Evolutionary conservation across 2,113 vertebrate genomes (phyloP), one percentile per base, ranked within the genome.

Genomic region (Mus spicilegus): DNA sequence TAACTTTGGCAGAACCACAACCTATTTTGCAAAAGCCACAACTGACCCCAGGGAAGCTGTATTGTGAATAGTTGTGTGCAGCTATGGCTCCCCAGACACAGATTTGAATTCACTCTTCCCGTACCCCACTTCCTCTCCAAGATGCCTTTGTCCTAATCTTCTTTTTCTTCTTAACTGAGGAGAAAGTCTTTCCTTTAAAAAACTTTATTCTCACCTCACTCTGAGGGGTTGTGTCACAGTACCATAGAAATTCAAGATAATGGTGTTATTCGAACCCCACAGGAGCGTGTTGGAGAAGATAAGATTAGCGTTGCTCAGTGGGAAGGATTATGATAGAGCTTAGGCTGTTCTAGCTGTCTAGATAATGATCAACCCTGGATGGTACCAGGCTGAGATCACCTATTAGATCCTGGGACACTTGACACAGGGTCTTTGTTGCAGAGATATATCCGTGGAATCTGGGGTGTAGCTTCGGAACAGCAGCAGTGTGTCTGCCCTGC

Each of bases 311-410:
- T 9, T 78, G 26, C 39, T 90, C 4, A n/a, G 39, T 93, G 73
- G 42, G 96, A 92, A 92, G 94, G 92, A 92, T 94, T 61, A 87
- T 89, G 73, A 87, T 78, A 94, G 91, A 92, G 84, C 36, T 72
- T 16, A 86, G 54, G 30, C 82, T 89, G n/a, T 90, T 69, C 65
- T 67, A 28, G 54, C 70, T 93, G 54, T 81, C 72, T 42, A 94
- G 56, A 70, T 30, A 75, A 56, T 90, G 85, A 75, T 81, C 70
- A 77, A 8, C 75, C 78, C 87, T 96, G 90, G 42, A 58, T 26
- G 22, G 11, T 81, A 8, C 39, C 54, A 81, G 73, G 4, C 49
- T 92, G 73, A 95, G 82, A 54, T 95, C 30, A 85, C 72, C 30
- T 88, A 2, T 93, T 85, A 85, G 75, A 36, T 93, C 73, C 39